Evolutionary conservation across 2,797 vertebrate genomes (phyloP).

Genomic region (Sebastes diploproa): DNA sequence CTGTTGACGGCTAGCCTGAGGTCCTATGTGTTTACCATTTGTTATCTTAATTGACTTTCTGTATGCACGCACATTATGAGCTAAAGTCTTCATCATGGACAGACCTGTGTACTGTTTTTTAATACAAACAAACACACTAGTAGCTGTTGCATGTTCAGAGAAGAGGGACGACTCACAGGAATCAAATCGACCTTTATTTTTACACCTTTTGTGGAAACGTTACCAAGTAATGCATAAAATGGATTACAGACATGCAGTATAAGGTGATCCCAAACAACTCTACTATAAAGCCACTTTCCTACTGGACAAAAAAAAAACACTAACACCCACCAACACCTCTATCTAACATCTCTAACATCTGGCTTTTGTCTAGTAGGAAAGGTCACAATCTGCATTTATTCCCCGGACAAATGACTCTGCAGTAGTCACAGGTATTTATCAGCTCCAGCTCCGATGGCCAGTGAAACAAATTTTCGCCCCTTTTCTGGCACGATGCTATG

Average conservation of each 20-base stretch:
- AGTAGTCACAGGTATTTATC: too few species aligned
- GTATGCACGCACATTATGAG: not conserved
- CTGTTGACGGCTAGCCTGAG: constrained; percentile 4
- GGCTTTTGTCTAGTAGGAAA: too few species aligned
- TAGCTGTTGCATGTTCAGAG: not conserved
- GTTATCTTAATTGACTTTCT: not conserved
- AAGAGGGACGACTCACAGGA: not conserved
- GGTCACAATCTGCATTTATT: too few species aligned
- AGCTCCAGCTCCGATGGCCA: too few species aligned
- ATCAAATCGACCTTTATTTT: not conserved
- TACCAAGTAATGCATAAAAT: too few species aligned
- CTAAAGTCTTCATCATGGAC: not conserved
- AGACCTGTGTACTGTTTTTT: not conserved
- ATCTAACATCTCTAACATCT: not conserved
- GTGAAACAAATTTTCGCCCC: too few species aligned
- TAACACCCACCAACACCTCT: not conserved
- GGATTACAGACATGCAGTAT: not conserved
- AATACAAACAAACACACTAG: not conserved
- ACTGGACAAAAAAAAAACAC: not conserved
- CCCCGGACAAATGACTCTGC: too few species aligned
- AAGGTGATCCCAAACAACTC: not conserved
- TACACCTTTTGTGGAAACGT: not conserved
- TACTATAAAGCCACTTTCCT: not conserved
- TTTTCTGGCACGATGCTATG: too few species aligned
- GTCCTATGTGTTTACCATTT: not conserved